Conservation (phyloP, 2,113 vertebrate species). For the Periophthalmus modestus region DNA sequence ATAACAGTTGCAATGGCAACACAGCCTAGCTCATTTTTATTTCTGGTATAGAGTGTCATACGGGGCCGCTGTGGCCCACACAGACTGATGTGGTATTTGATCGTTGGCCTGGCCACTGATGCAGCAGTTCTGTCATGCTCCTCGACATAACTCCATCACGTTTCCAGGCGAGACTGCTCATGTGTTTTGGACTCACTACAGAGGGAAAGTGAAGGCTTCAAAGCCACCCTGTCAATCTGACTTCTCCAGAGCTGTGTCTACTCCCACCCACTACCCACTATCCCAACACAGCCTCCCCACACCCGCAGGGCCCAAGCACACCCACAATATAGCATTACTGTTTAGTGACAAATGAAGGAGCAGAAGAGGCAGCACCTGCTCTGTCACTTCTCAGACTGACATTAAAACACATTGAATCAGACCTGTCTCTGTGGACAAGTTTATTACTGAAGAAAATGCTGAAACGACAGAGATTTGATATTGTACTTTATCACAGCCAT, state of each 20-base stretch:
- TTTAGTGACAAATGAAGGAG: slow-evolving; percentile 59
- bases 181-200: slow-evolving; percentile 74
- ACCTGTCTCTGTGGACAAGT: slow-evolving; percentile 31
- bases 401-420: slow-evolving; percentile 28
- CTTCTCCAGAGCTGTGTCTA: slow-evolving; percentile 48
- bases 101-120: slow-evolving; percentile 48
- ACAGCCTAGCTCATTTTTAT: slow-evolving; percentile 8
- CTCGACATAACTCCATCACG: slow-evolving; percentile 52
- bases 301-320: slow-evolving; percentile 44
- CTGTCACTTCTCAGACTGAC: slow-evolving; percentile 20
- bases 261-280: slow-evolving; percentile 29
- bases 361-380: slow-evolving; percentile 54
- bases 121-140: slow-evolving; percentile 47
- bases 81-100: slow-evolving; percentile 53
- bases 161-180: slow-evolving; percentile 46
- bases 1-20: slow-evolving; percentile 20
- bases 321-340: slow-evolving; percentile 61
- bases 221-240: slow-evolving; percentile 66
- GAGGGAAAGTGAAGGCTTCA: slow-evolving; percentile 66
- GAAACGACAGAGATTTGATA: slow-evolving; percentile 66
- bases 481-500: slow-evolving; percentile 49
- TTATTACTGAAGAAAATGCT: slow-evolving; percentile 41
- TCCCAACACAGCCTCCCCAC: slow-evolving; percentile 35
- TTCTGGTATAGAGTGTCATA: slow-evolving; percentile 43
- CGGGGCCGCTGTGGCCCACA: slow-evolving; percentile 17